Evolutionary conservation across 2,113 vertebrate species (phyloP), one percentile per base, ranked within the genome.

Genomic region (Hydropotes inermis): DNA sequence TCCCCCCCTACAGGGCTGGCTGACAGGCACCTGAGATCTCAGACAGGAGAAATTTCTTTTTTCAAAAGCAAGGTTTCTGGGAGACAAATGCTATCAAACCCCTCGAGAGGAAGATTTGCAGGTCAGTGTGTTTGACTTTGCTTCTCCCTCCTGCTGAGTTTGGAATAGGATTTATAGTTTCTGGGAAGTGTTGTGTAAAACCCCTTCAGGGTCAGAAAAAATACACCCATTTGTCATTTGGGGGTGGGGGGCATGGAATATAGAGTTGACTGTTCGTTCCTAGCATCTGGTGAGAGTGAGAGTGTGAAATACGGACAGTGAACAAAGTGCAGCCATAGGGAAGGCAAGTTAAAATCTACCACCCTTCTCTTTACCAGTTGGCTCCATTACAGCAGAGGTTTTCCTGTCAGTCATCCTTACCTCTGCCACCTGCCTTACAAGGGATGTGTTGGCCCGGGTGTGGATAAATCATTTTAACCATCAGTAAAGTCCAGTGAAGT

Each of bases 141-240:
- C 55, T 79, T 93, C 23, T 60, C 17, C 76, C 21, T 93, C 60
- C 61, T 86, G 78, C 47, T 12, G 57, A 86, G 16, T 96, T 91
- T 92, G 78, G 60, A 61, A 47, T 25, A 92, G 55, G 16, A 96
- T 89, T 97, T 94, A 87, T 70, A 67, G 74, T 76, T 95, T 89
- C 58, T 87, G 17, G 93, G 70, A 95, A 57, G 39, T 70, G 39
- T n/a, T 93, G 30, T 89, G 60, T 94, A 47, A 96, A 93, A 91
- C 28, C 47, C 82, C 27, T 85, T 82, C 43, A 76, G 83, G 60
- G 27, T 97, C 79, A 78, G 55, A 94, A 27, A 91, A 93, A 83
- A 58, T 39, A 58, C 4, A 94, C 8, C 27, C 25, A 58, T 67
- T 91, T 83, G 58, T 95, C n/a, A 94, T 60, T 78, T 86, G 58